Evolutionary conservation across 2,888 invertebrate genomes (phyloP).

Genomic region (Dynastes hyllus): DNA sequence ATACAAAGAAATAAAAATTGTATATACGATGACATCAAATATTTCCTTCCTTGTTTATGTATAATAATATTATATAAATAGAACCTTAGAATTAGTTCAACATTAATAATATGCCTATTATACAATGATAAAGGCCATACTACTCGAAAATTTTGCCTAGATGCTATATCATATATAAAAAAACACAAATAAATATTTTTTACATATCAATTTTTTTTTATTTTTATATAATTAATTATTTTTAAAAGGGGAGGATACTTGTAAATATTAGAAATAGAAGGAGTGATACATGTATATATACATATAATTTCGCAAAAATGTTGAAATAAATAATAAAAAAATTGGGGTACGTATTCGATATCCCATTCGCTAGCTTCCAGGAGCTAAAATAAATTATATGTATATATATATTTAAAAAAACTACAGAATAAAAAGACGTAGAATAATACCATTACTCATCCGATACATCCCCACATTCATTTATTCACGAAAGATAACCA

Average conservation of each 20-base stretch:
- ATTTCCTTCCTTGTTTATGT: slow-evolving; percentile 43
- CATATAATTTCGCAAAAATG: slow-evolving; percentile 6
- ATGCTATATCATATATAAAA: slow-evolving; percentile 52
- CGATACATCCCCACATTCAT: slow-evolving; percentile 32
- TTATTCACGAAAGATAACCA: slow-evolving; percentile 19
- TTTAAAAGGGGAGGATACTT: slow-evolving; percentile 54
- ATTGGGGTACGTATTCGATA: slow-evolving; percentile 1
- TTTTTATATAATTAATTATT: slow-evolving; percentile 50
- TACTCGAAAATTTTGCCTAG: slow-evolving; percentile 48
- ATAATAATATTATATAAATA: slow-evolving; percentile 44
- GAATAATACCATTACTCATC: slow-evolving; percentile 25
- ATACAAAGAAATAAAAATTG: slow-evolving; percentile 9
- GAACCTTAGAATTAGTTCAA: slow-evolving; percentile 45
- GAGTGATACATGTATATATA: slow-evolving; percentile 10
- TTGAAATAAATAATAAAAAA: not conserved
- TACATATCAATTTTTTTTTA: slow-evolving; percentile 55
- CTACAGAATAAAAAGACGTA: slow-evolving; percentile 7
- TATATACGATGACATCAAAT: slow-evolving; percentile 42
- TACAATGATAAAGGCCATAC: slow-evolving; percentile 38
- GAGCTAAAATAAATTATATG: slow-evolving; percentile 6
- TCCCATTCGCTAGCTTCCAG: not conserved
- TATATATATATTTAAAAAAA: slow-evolving; percentile 18
- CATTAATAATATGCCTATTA: slow-evolving; percentile 49
- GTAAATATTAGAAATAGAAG: not conserved
- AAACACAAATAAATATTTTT: slow-evolving; percentile 56